Percentiles rank a stretch among this genome's conserved stretches.
Conservation (phyloP, 2,113 vertebrate genomes). For the Antidorcas marsupialis region DNA sequence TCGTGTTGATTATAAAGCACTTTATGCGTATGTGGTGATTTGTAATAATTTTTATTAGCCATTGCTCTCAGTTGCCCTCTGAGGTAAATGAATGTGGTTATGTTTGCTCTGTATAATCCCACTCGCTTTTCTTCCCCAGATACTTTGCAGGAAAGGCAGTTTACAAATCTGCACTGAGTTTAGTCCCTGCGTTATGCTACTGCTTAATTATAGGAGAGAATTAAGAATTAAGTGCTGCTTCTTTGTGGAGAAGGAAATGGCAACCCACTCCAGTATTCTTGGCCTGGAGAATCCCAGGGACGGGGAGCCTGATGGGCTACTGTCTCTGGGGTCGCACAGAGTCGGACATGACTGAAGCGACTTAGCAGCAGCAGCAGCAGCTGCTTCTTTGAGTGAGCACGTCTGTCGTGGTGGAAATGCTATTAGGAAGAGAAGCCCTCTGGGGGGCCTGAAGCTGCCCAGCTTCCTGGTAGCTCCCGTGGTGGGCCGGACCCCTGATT, state of each 20-base stretch:
- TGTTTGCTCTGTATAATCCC: neutral
- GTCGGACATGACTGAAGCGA: no score
- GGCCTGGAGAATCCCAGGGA: no score
- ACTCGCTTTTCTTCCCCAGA: neutral
- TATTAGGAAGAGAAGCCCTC: neutral
- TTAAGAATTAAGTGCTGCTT: neutral
- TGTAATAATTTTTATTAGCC: conserved; percentile 31
- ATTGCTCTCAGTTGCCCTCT: neutral
- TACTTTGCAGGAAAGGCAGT: neutral
- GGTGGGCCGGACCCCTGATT: neutral
- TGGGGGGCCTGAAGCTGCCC: neutral
- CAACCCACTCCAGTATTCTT: no score
- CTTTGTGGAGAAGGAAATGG: neutral
- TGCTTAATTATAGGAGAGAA: neutral
- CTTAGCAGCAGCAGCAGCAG: no score
- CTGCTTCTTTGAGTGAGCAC: neutral
- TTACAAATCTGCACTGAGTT: neutral
- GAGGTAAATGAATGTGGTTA: neutral
- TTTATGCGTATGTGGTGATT: neutral
- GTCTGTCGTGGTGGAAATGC: neutral
- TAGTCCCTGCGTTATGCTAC: neutral
- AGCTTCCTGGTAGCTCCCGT: neutral
- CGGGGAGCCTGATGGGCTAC: no score
- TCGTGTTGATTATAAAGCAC: conserved; percentile 10
- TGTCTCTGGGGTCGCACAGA: no score